Conservation (phyloP, 2,888 invertebrate genomes). For the Hedya salicella region DNA sequence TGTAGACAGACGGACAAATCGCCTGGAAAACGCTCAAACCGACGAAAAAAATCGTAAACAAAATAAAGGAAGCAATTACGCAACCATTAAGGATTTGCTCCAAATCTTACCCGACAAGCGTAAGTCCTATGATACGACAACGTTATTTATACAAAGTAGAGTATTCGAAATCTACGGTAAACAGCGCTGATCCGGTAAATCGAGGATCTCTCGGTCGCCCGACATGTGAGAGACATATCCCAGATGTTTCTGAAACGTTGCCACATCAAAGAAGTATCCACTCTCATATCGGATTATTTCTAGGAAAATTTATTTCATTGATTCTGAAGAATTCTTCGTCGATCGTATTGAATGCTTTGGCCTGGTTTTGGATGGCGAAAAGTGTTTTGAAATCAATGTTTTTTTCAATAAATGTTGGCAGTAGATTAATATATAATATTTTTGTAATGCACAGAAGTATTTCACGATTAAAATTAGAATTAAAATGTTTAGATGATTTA, state of each 20-base stretch:
- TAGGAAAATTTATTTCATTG: slow-evolving; percentile 51
- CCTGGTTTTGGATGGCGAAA: slow-evolving; percentile 23
- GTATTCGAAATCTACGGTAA: slow-evolving; percentile 54
- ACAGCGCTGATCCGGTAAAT: slow-evolving; percentile 67
- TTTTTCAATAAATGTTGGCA: slow-evolving; percentile 1
- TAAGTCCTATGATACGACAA: slow-evolving; percentile 43
- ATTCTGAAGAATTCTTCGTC: slow-evolving; percentile 40
- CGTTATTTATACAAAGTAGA: slow-evolving; percentile 50
- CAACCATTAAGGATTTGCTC: slow-evolving; percentile 32
- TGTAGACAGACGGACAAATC: no score
- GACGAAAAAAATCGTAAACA: no score
- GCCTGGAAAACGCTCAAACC: no score
- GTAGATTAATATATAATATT: neutral
- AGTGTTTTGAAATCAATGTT: slow-evolving; percentile 14
- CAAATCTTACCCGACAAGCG: slow-evolving; percentile 29
- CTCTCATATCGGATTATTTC: slow-evolving; percentile 56
- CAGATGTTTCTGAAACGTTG: slow-evolving; percentile 68
- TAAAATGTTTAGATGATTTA: no score
- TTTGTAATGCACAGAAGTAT: neutral
- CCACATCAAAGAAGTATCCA: slow-evolving; percentile 64
- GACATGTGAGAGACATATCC: slow-evolving; percentile 67
- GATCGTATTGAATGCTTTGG: slow-evolving; percentile 25
- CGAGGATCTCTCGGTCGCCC: slow-evolving; percentile 64
- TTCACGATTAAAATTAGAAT: neutral
- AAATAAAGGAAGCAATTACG: slow-evolving; percentile 18